These are phyloP conservation scores for Trididemnum clinides DNA, from an alignment of 23 tunicate genomes.

Conservation along the genomic window DNA sequence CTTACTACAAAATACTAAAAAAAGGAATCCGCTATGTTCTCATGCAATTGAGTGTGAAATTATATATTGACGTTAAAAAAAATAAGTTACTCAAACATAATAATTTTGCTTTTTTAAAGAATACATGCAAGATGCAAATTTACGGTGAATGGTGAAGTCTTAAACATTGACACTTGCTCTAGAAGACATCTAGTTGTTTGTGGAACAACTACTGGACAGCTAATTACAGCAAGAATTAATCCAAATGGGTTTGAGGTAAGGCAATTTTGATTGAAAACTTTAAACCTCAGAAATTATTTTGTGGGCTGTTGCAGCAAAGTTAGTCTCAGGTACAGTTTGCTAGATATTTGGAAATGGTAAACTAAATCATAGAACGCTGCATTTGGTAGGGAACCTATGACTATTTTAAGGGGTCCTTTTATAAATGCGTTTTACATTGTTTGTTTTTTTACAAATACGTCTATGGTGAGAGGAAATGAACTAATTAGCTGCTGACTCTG, in stretches of 20 bases:
- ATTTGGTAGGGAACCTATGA: no score
- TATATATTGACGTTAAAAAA: no score
- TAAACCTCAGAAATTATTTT: neutral
- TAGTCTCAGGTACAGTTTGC: no score
- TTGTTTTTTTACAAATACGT: neutral
- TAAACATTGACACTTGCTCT: conserved; percentile 54
- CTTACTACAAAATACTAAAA: no score
- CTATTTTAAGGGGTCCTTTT: no score
- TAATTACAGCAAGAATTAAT: conserved; percentile 32
- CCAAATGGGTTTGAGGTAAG: conserved; percentile 58
- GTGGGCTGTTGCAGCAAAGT: no score
- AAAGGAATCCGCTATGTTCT: no score
- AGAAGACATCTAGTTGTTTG: conserved; percentile 41
- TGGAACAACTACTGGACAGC: conserved; percentile 53
- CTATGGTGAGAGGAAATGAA: neutral
- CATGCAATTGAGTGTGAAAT: no score
- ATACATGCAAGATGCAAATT: conserved; percentile 45
- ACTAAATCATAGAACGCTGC: no score
- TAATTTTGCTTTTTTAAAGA: conserved; percentile 14
- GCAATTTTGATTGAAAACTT: neutral
- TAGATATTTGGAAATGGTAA: no score
- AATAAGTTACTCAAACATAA: no score
- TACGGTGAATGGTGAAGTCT: conserved; percentile 26
- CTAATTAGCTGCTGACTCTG: neutral
- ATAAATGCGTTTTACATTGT: neutral